phyloP scores from a whole-genome alignment of 2,797 vertebrate species.

The Mormyrus proboscirostris region DNA sequence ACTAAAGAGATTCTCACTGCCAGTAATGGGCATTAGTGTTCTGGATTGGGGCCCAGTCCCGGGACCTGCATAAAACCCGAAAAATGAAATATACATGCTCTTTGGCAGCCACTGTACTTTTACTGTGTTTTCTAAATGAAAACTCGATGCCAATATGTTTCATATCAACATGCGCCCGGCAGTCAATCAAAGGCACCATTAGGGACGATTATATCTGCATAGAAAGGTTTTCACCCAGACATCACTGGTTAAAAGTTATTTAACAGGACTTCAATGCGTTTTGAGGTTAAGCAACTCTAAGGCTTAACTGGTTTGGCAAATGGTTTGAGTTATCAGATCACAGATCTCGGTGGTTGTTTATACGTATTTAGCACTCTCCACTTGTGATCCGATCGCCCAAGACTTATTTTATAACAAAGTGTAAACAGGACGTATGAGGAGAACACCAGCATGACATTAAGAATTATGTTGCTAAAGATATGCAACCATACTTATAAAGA shows the following conservation, averaged over 20 bases:
- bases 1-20: not conserved
- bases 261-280: not conserved
- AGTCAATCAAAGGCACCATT: not conserved
- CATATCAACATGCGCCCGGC: not conserved
- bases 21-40: conserved; percentile 9
- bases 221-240: not conserved
- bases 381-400: not conserved
- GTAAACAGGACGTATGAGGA: not conserved
- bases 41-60: not conserved
- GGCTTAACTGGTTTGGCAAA: not conserved
- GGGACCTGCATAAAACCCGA: not conserved
- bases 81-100: not conserved
- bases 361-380: not conserved
- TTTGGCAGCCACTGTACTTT: not conserved
- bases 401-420: not conserved
- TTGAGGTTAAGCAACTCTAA: not conserved
- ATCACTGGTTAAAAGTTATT: not conserved
- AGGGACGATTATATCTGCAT: not conserved
- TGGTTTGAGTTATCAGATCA: not conserved
- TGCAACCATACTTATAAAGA: not conserved
- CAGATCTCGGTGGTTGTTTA: not conserved
- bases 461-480: not conserved
- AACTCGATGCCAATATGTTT: not conserved
- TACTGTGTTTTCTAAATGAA: not conserved
- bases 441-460: not conserved